A percentile compares a stretch with the other conserved stretches of the same genome.
Evolutionary conservation across 2,888 invertebrate genomes (phyloP).

Genomic region (Entomobrya proxima): DNA sequence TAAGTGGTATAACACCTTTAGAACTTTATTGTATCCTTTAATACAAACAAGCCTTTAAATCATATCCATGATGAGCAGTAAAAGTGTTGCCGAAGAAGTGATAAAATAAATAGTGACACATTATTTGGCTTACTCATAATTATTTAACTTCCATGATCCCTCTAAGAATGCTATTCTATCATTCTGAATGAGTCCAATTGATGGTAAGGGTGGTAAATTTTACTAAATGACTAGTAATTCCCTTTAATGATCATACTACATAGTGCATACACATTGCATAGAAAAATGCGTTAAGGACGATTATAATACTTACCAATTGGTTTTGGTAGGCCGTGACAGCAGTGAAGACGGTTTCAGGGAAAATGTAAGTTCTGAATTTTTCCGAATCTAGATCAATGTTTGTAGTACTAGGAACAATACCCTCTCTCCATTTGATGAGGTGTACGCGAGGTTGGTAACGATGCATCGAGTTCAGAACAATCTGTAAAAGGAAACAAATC

Average conservation of each 20-base stretch:
- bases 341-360: slow-evolving; percentile 98
- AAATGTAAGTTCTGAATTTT: slow-evolving; percentile 96
- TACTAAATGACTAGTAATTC: too few relatives aligned
- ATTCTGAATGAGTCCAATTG: too few relatives aligned
- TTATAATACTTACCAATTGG: slow-evolving; percentile 86
- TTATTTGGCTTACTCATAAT: too few relatives aligned
- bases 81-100: background rate
- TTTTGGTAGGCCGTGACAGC: slow-evolving; percentile 99
- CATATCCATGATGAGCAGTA: background rate
- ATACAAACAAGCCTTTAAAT: background rate
- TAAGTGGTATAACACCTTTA: background rate
- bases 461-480: slow-evolving; percentile 99
- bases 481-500: slow-evolving; percentile 81
- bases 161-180: too few relatives aligned
- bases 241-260: too few relatives aligned
- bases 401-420: slow-evolving; percentile 85
- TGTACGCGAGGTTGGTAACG: slow-evolving; percentile 99
- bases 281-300: background rate
- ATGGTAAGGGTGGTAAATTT: too few relatives aligned
- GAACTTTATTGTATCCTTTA: background rate
- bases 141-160: too few relatives aligned
- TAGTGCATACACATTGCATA: background rate
- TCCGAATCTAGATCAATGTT: slow-evolving; percentile 91
- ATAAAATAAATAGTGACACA: background rate
- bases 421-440: slow-evolving; percentile 91